Evolutionary conservation across 23 tunicate genomes (phyloP).

Genomic region (Halocynthia roretzi): DNA sequence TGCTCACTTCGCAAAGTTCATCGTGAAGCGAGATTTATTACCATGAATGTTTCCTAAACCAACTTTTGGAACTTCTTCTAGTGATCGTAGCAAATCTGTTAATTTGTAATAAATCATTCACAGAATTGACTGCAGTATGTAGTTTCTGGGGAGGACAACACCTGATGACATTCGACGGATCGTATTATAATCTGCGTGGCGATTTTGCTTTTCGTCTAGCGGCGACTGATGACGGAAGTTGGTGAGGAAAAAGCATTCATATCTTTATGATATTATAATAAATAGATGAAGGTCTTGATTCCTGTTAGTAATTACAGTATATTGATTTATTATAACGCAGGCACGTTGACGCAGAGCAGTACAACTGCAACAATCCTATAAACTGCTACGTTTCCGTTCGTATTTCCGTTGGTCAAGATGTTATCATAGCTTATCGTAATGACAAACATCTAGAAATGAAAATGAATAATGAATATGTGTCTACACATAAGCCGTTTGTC

Average conservation of each 20-base stretch:
- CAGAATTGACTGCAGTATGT: not conserved
- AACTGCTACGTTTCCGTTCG: not conserved
- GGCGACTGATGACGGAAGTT: constrained; percentile 11
- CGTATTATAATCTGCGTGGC: not conserved
- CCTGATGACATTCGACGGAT: constrained; percentile 21
- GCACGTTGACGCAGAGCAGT: constrained; percentile 32
- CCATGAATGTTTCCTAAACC: too few relatives aligned
- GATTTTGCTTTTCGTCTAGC: constrained; percentile 34
- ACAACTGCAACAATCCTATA: constrained; percentile 3
- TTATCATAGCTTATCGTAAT: not conserved
- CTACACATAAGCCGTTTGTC: too few relatives aligned
- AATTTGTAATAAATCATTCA: too few relatives aligned
- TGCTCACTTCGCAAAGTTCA: too few relatives aligned
- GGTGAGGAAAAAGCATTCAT: constrained; percentile 7
- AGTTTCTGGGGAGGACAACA: not conserved
- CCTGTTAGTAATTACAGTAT: too few relatives aligned
- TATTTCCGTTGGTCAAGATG: not conserved
- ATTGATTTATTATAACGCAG: constrained; percentile 6
- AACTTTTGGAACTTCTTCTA: too few relatives aligned
- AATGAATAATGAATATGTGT: not conserved
- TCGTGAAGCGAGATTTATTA: too few relatives aligned
- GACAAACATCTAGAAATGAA: not conserved
- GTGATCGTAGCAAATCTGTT: too few relatives aligned
- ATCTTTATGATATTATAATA: too few relatives aligned
- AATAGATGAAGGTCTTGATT: too few relatives aligned